A percentile compares a stretch with the other conserved stretches of the same genome.
Conservation (phyloP, 1,140 invertebrate species). For the Formica exsecta region DNA sequence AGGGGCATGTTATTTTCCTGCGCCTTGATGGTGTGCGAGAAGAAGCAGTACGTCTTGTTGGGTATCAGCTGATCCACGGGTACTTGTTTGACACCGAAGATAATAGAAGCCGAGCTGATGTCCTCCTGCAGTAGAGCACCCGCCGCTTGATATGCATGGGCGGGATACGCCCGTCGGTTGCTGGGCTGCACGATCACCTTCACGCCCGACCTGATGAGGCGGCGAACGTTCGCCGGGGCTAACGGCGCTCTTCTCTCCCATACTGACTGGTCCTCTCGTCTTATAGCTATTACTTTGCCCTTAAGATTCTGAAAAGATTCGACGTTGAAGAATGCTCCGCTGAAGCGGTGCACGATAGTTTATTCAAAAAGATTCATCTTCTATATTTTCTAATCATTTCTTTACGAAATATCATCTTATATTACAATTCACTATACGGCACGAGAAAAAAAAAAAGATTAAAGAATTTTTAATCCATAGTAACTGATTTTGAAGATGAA, state of each 20-base stretch:
- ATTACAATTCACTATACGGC: background rate
- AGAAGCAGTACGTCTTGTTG: slow-evolving; percentile 99
- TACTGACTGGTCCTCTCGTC: slow-evolving; percentile 97
- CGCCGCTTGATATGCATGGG: slow-evolving; percentile 90
- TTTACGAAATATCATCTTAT: background rate
- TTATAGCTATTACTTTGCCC: slow-evolving; percentile 92
- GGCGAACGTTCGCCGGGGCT: slow-evolving; percentile 95
- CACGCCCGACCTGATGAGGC: slow-evolving; percentile 94
- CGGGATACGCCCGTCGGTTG: slow-evolving; percentile 98
- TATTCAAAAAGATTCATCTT: background rate
- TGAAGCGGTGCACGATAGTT: background rate
- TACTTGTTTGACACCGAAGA: slow-evolving; percentile 99
- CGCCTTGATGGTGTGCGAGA: slow-evolving; percentile 99
- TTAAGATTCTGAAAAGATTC: slow-evolving; percentile 77
- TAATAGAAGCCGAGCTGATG: slow-evolving; percentile 97
- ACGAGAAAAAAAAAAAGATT: background rate
- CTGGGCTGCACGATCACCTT: slow-evolving; percentile 99
- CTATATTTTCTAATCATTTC: background rate
- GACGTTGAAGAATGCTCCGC: background rate
- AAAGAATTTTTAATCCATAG: background rate
- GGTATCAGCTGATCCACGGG: slow-evolving; percentile 97
- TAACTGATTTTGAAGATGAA: background rate
- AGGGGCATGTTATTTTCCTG: slow-evolving; percentile 99
- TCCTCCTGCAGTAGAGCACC: slow-evolving; percentile 98
- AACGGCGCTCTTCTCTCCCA: slow-evolving; percentile 99